Percentiles rank a stretch among this genome's conserved stretches.
Conservation (phyloP, 2,113 vertebrate genomes). For the Lycocorax pyrrhopterus region DNA sequence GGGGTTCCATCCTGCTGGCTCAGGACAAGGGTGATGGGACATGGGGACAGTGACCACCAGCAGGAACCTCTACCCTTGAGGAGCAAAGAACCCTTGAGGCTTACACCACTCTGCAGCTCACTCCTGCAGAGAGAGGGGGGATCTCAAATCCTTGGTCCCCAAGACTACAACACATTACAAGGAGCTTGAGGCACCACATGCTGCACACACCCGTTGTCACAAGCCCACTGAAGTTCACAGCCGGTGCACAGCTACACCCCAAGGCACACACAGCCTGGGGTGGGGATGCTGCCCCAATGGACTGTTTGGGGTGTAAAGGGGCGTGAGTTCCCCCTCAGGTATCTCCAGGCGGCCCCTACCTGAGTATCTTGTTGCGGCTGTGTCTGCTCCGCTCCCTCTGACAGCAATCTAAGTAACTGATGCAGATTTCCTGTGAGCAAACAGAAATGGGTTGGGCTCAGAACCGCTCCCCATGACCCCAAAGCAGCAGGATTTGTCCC, state of each 20-base stretch:
- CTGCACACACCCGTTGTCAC: neutral
- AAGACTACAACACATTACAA: neutral
- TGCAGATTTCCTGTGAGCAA: constrained; percentile 89
- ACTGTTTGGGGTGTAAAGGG: too few species aligned
- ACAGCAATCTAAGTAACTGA: constrained; percentile 97
- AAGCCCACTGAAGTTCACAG: rapidly evolving
- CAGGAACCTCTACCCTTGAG: neutral
- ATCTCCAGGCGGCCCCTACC: constrained; percentile 67
- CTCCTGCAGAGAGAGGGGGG: neutral
- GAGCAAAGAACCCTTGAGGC: neutral
- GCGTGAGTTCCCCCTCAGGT: neutral
- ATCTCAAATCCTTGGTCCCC: neutral
- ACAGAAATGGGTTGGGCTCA: neutral
- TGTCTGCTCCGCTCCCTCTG: constrained; percentile 93
- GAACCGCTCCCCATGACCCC: rapidly evolving
- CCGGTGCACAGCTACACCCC: rapidly evolving
- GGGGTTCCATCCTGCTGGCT: neutral
- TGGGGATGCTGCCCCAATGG: neutral
- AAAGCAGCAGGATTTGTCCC: neutral
- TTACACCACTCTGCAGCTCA: too few species aligned
- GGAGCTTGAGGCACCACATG: rapidly evolving
- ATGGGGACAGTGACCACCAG: neutral
- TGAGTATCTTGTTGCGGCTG: constrained; percentile 93
- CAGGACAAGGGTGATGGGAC: neutral
- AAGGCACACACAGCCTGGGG: neutral